These are phyloP conservation scores for Cerceris rybyensis DNA, from an alignment of 2,888 invertebrate species.

Conservation along the genomic window DNA sequence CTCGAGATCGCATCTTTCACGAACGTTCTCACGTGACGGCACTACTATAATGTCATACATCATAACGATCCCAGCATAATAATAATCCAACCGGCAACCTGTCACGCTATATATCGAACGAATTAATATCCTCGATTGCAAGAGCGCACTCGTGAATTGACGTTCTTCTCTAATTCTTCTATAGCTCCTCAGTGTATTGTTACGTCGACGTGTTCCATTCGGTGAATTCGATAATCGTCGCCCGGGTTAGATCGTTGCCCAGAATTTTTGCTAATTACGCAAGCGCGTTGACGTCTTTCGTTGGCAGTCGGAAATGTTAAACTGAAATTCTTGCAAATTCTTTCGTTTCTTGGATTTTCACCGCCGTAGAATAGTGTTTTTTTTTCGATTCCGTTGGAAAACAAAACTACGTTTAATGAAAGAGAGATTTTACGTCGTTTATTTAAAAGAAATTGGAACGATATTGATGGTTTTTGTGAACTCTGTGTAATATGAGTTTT, in stretches of 20 bases:
- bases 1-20: conserved; percentile 65
- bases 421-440: no score
- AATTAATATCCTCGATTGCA: conserved; percentile 35
- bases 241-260: conserved; percentile 8
- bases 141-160: background rate
- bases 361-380: no score
- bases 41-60: conserved; percentile 58
- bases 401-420: no score
- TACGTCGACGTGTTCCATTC: no score
- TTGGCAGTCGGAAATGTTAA: background rate
- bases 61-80: conserved; percentile 52
- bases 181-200: no score
- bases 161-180: background rate
- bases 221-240: no score
- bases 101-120: conserved; percentile 48
- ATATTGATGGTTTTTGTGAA: no score
- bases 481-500: no score
- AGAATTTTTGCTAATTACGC: conserved; percentile 45
- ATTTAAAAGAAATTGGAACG: no score
- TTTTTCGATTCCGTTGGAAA: no score
- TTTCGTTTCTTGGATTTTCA: no score
- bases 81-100: conserved; percentile 40
- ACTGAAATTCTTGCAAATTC: no score
- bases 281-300: conserved; percentile 28
- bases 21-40: conserved; percentile 62